Base-by-base conservation (phyloP, 2,888 invertebrate genomes). In the Limnephilus marmoratus region DNA sequence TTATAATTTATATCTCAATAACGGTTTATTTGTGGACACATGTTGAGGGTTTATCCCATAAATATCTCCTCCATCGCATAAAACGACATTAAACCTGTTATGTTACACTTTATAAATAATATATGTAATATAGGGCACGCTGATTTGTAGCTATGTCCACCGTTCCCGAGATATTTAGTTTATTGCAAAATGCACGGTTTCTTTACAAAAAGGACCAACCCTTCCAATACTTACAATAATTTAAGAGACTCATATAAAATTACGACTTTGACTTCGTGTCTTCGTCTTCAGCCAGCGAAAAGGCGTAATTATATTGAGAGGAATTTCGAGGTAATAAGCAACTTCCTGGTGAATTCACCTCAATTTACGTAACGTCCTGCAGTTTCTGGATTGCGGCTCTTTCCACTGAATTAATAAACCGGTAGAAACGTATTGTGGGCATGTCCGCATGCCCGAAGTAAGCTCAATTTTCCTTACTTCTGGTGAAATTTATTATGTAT, bases 301-400 rank as follows among this genome's bases (percentile, higher is more conserved):
- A 68, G 53, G 53, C 53, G 53, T 68, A 24, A 18, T 68, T 24
- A 68, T 24, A 68, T 68, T 18, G 18, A 24, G 83, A 45, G 37
- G 49, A 45, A 86, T 86, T 86, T 85, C 7, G 34, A 85, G 7
- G 29, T 86, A 86, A 86, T 86, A 15, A n/a, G 85, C n/a, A 29
- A 86, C 49, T 86, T 45, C 85, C 85, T 86, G 85, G 41, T 45
- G n/a, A 85, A 85, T 85, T 45, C 41, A 29, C 85, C 41, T 49
- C 45, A 85, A 45, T 85, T 41, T 41, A n/a, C 3, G 29, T 81
- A 12, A n/a, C 29, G 81, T 81, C 53, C 53, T 24, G 4, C 53
- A 68, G 24, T 68, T 68, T 68, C 53, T 82, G 29, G 82, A 82
- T 11, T 82, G 31, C 82, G 53, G 53, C 24, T 68, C 53, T 18